Conservation (phyloP, 2,888 invertebrate genomes). For the Nipponacmea schrenckii region DNA sequence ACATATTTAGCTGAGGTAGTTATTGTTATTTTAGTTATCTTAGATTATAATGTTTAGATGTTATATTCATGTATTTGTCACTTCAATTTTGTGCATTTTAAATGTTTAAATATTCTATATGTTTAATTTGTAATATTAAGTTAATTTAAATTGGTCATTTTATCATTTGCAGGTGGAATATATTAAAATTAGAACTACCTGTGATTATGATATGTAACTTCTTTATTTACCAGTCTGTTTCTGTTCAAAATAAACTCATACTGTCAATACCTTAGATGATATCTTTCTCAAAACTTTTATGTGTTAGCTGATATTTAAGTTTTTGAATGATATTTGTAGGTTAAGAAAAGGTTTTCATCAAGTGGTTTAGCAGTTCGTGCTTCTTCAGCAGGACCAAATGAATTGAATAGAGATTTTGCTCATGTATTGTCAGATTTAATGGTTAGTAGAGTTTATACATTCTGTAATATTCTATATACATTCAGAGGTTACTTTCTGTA, state of each 20-base stretch:
- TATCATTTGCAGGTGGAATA: too few relatives aligned
- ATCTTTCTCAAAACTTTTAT: too few relatives aligned
- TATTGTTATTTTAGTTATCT: slow-evolving; percentile 7
- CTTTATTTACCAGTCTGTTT: too few relatives aligned
- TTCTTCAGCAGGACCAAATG: slow-evolving; percentile 42
- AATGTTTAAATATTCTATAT: background rate
- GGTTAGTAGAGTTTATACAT: slow-evolving; percentile 40
- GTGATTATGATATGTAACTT: too few relatives aligned
- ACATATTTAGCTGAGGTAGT: slow-evolving; percentile 62
- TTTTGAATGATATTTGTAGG: slow-evolving; percentile 32
- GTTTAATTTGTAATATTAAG: background rate
- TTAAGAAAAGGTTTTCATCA: slow-evolving; percentile 53
- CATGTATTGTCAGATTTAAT: slow-evolving; percentile 53
- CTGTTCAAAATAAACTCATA: background rate
- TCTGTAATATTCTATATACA: too few relatives aligned
- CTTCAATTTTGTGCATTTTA: background rate
- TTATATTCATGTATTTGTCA: too few relatives aligned
- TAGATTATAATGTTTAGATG: background rate
- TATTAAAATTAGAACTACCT: too few relatives aligned
- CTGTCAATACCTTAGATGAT: too few relatives aligned
- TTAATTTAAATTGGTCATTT: background rate
- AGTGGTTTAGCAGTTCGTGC: slow-evolving; percentile 45
- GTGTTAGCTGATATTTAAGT: too few relatives aligned
- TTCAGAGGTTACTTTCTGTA: too few relatives aligned
- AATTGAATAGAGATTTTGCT: slow-evolving; percentile 56